These are phyloP conservation scores for Drosophila ercepeae DNA, from an alignment of 1,140 invertebrate species.

Conservation along the genomic window DNA sequence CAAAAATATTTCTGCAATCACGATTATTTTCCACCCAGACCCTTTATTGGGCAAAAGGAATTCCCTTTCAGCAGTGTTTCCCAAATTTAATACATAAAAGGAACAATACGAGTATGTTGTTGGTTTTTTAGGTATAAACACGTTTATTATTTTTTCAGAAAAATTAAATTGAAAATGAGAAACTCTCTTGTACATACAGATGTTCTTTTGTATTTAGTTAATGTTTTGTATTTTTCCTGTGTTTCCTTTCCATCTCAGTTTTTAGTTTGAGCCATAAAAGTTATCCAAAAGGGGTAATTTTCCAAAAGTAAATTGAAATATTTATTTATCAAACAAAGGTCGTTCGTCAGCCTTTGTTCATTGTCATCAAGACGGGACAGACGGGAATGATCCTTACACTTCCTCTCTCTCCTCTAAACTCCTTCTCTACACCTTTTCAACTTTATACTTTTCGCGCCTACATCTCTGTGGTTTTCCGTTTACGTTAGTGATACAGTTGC, in stretches of 20 bases:
- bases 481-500: slow-evolving; percentile 68
- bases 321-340: slow-evolving; percentile 55
- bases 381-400: slow-evolving; percentile 65
- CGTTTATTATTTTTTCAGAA: slow-evolving; percentile 68
- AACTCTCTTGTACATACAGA: slow-evolving; percentile 63
- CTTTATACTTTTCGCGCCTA: slow-evolving; percentile 56
- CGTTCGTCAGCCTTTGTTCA: slow-evolving; percentile 38
- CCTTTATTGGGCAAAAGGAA: slow-evolving; percentile 28
- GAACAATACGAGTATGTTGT: slow-evolving; percentile 1
- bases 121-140: slow-evolving; percentile 49
- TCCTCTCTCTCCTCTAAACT: slow-evolving; percentile 2
- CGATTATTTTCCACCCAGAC: slow-evolving; percentile 34
- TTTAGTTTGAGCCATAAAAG: slow-evolving; percentile 64
- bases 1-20: slow-evolving; percentile 61
- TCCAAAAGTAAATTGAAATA: slow-evolving; percentile 59
- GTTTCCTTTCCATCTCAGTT: slow-evolving; percentile 10
- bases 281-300: slow-evolving; percentile 67
- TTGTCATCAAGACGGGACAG: slow-evolving; percentile 61
- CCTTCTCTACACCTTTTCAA: background rate
- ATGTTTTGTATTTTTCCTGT: slow-evolving; percentile 20
- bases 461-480: slow-evolving; percentile 25
- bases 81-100: slow-evolving; percentile 42
- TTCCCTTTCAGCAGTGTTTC: slow-evolving; percentile 19
- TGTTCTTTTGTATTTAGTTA: slow-evolving; percentile 54
- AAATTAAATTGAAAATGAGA: slow-evolving; percentile 65